Evolutionary conservation across 2,888 invertebrate species (phyloP).

Genomic region (Heliconius sara): DNA sequence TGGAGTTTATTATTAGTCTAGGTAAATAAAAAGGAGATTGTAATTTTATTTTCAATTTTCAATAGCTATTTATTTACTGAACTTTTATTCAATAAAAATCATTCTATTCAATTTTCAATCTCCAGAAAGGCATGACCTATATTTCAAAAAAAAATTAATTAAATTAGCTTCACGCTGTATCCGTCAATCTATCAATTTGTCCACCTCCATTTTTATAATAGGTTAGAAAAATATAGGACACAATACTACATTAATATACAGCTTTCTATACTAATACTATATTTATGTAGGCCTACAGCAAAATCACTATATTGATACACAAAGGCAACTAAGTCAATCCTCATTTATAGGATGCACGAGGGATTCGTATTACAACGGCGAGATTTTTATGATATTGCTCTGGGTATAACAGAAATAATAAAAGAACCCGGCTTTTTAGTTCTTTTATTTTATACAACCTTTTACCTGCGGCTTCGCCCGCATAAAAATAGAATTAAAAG

Average conservation of each 20-base stretch:
- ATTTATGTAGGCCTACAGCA: neutral
- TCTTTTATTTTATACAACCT: neutral
- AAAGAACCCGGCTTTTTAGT: neutral
- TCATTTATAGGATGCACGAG: conserved; percentile 22
- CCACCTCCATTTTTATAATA: neutral
- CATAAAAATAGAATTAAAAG: neutral
- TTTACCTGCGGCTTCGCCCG: neutral
- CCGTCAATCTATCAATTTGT: too few species aligned
- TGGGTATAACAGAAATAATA: conserved; percentile 19
- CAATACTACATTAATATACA: neutral
- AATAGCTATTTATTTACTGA: too few species aligned
- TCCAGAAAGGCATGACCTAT: too few species aligned
- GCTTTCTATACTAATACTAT: neutral
- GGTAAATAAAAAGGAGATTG: too few species aligned
- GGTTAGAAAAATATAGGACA: neutral
- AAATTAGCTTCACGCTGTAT: too few species aligned
- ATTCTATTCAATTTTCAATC: too few species aligned
- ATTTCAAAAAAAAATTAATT: too few species aligned
- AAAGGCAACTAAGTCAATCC: conserved; percentile 35
- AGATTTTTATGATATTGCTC: conserved; percentile 28
- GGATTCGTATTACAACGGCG: conserved; percentile 33
- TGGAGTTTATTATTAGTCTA: too few species aligned
- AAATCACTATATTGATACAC: conserved; percentile 4
- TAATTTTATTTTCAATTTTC: too few species aligned
- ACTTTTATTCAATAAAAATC: too few species aligned